These are phyloP conservation scores for Tauraco hartlaubi DNA, from an alignment of 2,797 vertebrate genomes.

Conservation along the genomic window DNA sequence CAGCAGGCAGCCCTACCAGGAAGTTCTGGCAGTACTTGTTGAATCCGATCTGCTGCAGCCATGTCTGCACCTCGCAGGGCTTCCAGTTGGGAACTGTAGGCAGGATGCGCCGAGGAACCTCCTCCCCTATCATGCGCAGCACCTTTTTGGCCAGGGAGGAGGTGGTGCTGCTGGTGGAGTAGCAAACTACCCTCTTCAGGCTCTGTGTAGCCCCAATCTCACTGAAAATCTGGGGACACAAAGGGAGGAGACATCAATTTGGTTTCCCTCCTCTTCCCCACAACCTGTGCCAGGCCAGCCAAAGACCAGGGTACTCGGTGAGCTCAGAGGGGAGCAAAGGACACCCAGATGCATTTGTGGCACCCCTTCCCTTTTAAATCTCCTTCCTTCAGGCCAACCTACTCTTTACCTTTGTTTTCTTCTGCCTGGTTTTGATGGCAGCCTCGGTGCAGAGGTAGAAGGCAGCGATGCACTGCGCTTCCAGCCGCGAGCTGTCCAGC, in stretches of 20 bases:
- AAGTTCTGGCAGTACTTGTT: conserved; percentile 87
- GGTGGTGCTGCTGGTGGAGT: conserved; percentile 91
- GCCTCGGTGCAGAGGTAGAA: conserved; percentile 96
- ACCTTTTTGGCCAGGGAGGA: conserved; percentile 91
- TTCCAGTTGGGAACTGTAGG: conserved; percentile 96
- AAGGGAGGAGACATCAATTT: neutral
- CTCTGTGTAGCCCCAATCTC: conserved; percentile 97
- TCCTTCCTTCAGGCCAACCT: neutral
- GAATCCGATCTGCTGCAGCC: conserved; percentile 97
- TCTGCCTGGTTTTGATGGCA: conserved; percentile 93
- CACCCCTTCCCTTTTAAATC: neutral
- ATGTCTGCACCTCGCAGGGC: conserved; percentile 90
- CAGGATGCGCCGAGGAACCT: conserved; percentile 90
- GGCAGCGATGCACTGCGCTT: conserved; percentile 95
- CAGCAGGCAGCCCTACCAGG: conserved; percentile 79
- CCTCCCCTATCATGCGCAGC: conserved; percentile 89
- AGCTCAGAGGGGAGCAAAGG: neutral
- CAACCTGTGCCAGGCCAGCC: fast-evolving
- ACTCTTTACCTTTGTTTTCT: conserved; percentile 90
- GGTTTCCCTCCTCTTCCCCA: neutral
- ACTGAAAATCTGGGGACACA: conserved; percentile 88
- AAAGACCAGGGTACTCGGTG: neutral
- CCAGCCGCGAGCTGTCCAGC: conserved; percentile 91
- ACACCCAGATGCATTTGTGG: neutral
- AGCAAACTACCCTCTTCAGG: conserved; percentile 94